These are phyloP conservation scores for Columba livia DNA, from an alignment of 2,113 vertebrate genomes.

Conservation along the genomic window DNA sequence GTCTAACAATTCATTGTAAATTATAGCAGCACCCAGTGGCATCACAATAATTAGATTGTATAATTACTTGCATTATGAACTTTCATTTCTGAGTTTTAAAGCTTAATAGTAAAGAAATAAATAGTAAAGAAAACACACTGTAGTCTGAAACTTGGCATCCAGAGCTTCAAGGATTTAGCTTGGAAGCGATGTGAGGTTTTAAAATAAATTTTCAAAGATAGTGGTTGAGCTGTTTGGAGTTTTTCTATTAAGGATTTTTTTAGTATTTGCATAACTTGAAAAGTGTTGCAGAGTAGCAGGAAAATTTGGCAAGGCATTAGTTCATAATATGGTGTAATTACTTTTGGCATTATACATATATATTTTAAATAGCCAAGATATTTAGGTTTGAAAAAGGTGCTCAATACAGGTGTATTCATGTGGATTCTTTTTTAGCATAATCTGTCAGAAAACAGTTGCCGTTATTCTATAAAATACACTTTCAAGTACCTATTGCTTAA, in stretches of 20 bases:
- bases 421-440: neutral
- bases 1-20: neutral
- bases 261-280: neutral
- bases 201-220: neutral
- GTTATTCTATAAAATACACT: neutral
- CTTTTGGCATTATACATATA: neutral
- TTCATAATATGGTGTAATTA: neutral
- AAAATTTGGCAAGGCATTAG: neutral
- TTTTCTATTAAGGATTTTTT: neutral
- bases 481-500: neutral
- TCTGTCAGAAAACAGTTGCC: neutral
- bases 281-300: neutral
- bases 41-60: neutral
- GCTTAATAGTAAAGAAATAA: neutral
- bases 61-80: neutral
- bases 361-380: neutral
- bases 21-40: neutral
- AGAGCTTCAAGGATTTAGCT: neutral
- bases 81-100: constrained; percentile 2
- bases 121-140: neutral
- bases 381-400: neutral
- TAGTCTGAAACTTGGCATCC: neutral
- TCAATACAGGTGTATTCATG: neutral
- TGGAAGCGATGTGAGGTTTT: neutral
- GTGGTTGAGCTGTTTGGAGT: neutral